Evolutionary conservation across 2,797 vertebrate genomes (phyloP).

Genomic region (Rhincodon typus): DNA sequence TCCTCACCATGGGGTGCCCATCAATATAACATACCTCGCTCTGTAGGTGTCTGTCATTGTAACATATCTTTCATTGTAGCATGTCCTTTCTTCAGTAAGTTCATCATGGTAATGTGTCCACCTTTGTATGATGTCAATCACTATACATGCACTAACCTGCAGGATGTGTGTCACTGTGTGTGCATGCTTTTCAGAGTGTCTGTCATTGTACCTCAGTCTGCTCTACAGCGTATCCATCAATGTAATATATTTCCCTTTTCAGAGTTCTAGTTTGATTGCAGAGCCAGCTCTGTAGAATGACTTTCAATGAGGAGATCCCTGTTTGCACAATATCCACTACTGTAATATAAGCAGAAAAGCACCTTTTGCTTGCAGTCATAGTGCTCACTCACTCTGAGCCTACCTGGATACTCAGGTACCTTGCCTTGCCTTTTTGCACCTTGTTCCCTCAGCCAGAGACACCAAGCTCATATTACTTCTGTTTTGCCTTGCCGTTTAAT

Average conservation of each 20-base stretch:
- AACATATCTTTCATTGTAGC: neutral
- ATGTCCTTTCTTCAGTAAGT: neutral
- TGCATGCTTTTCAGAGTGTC: neutral
- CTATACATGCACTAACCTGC: neutral
- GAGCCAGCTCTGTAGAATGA: too few relatives aligned
- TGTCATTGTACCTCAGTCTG: neutral
- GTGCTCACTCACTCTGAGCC: too few relatives aligned
- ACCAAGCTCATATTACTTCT: too few relatives aligned
- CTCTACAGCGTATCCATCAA: neutral
- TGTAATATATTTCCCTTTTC: neutral
- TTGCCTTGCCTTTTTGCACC: too few relatives aligned
- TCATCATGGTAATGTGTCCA: neutral
- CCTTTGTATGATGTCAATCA: neutral
- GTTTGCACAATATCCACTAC: too few relatives aligned
- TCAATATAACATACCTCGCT: neutral
- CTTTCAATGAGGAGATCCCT: too few relatives aligned
- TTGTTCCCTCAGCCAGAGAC: too few relatives aligned
- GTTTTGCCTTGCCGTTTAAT: too few relatives aligned
- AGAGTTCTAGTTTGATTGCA: neutral
- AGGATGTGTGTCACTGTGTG: neutral
- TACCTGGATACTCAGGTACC: too few relatives aligned
- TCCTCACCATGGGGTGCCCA: neutral
- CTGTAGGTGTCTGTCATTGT: neutral
- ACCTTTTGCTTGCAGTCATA: too few relatives aligned
- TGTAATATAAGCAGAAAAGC: too few relatives aligned